These are phyloP conservation scores for Girardinus metallicus DNA, from an alignment of 2,797 vertebrate species.

Conservation along the genomic window DNA sequence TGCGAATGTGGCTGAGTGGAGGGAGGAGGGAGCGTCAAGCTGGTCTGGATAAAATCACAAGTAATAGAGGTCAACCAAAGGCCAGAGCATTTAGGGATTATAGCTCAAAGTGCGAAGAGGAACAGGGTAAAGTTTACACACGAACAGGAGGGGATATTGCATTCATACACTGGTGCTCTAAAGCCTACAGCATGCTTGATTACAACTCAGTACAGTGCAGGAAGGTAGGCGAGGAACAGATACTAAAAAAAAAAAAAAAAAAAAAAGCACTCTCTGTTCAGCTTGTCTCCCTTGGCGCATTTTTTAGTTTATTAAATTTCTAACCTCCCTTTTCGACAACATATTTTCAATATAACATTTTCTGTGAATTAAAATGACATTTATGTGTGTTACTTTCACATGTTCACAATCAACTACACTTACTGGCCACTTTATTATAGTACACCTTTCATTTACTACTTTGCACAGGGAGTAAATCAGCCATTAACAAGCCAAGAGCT, in stretches of 20 bases:
- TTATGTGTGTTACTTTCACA: background rate
- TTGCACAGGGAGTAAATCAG: background rate
- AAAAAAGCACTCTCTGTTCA: conserved; percentile 32
- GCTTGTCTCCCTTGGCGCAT: conserved; percentile 1
- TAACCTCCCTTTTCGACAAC: conserved; percentile 22
- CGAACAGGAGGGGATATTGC: conserved; percentile 46
- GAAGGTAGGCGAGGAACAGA: conserved; percentile 41
- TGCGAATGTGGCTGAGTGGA: conserved; percentile 13
- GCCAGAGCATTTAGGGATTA: conserved; percentile 34
- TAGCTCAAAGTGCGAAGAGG: conserved; percentile 56
- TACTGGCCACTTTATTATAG: background rate
- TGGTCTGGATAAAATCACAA: conserved; percentile 30
- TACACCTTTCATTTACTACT: background rate
- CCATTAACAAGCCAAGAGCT: background rate
- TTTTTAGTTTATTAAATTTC: conserved; percentile 43
- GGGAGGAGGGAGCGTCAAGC: conserved; percentile 10
- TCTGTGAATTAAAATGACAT: conserved; percentile 25
- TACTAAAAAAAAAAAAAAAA: too few relatives aligned
- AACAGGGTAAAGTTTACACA: conserved; percentile 52
- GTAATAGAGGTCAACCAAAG: conserved; percentile 40
- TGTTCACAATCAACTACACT: background rate
- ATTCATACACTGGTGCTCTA: conserved; percentile 55
- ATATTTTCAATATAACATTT: conserved; percentile 33
- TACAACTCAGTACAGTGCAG: conserved; percentile 38
- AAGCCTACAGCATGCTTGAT: conserved; percentile 65